These are phyloP conservation scores for Fukomys damarensis DNA, from an alignment of 2,113 vertebrate species.

Conservation along the genomic window DNA sequence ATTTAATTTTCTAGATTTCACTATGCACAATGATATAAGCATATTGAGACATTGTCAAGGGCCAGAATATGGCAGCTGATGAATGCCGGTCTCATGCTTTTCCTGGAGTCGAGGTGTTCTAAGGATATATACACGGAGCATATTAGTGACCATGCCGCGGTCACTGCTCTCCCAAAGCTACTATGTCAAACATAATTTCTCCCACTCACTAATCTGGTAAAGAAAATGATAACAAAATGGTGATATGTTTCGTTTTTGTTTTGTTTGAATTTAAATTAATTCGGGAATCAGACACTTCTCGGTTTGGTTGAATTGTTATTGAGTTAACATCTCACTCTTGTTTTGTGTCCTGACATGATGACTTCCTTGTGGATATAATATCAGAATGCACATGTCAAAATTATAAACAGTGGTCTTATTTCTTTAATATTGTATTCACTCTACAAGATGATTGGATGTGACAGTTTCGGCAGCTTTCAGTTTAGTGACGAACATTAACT, in stretches of 20 bases:
- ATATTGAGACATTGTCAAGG: neutral
- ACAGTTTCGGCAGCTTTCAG: neutral
- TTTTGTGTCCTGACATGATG: neutral
- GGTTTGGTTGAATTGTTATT: neutral
- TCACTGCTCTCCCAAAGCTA: neutral
- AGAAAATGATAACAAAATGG: neutral
- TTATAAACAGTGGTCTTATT: neutral
- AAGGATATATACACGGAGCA: neutral
- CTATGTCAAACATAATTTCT: neutral
- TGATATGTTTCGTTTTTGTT: neutral
- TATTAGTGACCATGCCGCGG: neutral
- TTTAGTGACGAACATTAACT: neutral
- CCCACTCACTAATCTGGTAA: neutral
- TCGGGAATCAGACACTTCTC: neutral
- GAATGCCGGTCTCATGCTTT: fast-evolving
- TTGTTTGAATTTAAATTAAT: neutral
- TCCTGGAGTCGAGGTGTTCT: neutral
- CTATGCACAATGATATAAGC: neutral
- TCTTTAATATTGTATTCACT: neutral
- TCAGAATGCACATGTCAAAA: slow-evolving; percentile 33
- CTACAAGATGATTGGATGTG: neutral
- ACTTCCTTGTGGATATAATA: neutral
- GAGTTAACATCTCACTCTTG: neutral
- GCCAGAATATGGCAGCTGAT: neutral
- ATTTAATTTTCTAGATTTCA: neutral